These are phyloP conservation scores for Trisateles emortualis DNA, from an alignment of 2,888 invertebrate species.

Conservation along the genomic window DNA sequence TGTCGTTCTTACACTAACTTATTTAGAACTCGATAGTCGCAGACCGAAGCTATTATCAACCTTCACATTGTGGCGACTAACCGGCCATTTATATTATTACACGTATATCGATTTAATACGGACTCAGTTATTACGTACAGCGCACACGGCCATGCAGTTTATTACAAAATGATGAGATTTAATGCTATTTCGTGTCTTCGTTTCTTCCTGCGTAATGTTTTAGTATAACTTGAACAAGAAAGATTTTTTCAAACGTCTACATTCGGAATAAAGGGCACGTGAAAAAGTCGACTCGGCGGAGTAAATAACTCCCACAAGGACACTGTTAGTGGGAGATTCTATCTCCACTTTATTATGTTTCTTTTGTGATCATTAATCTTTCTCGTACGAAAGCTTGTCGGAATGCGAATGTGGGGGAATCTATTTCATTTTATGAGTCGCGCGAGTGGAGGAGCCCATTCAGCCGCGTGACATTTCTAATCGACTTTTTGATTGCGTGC, in stretches of 20 bases:
- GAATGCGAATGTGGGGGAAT: conserved; percentile 87
- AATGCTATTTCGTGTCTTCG: conserved; percentile 11
- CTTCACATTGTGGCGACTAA: conserved; percentile 35
- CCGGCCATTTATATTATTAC: conserved; percentile 29
- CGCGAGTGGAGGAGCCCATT: conserved; percentile 82
- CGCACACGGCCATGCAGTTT: conserved; percentile 46
- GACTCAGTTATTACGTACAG: conserved; percentile 54
- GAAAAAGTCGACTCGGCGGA: conserved; percentile 81
- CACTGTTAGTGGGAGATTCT: conserved; percentile 86
- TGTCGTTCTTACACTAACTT: conserved; percentile 46
- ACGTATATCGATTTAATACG: conserved; percentile 67
- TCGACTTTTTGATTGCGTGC: conserved; percentile 86
- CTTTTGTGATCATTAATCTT: conserved; percentile 88
- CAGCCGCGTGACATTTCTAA: conserved; percentile 85
- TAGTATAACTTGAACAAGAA: conserved; percentile 39
- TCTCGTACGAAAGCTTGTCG: conserved; percentile 87
- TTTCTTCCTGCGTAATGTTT: conserved; percentile 33
- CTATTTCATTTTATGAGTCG: conserved; percentile 87
- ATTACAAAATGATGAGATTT: conserved; percentile 37
- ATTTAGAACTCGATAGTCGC: conserved; percentile 55
- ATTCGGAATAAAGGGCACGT: conserved; percentile 75
- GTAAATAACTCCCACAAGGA: conserved; percentile 87
- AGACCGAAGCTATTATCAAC: conserved; percentile 48
- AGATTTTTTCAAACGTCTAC: conserved; percentile 61
- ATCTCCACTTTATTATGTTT: conserved; percentile 87